Conservation (phyloP, 2,888 invertebrate genomes). For the Hirtodrosophila trivittata region DNA sequence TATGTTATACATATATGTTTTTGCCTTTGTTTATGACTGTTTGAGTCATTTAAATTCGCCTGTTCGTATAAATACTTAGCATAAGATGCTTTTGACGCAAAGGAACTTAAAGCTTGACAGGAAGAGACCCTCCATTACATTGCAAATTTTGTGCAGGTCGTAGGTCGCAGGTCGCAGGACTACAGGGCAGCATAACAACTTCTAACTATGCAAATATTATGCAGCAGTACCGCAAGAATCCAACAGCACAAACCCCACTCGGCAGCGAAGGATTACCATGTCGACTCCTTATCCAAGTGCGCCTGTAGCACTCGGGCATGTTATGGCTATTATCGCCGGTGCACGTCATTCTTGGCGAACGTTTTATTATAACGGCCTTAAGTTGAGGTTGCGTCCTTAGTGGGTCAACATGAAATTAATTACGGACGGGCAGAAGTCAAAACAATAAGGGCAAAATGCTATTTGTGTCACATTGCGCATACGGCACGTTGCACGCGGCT, state of each 20-base stretch:
- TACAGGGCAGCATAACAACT: too few relatives aligned
- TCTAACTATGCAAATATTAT: conserved; percentile 64
- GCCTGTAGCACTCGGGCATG: conserved; percentile 22
- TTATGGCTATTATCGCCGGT: conserved; percentile 72
- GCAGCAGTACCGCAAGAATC: conserved; percentile 26
- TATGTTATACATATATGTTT: too few relatives aligned
- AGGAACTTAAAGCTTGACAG: too few relatives aligned
- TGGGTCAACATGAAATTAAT: conserved; percentile 76
- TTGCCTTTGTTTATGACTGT: too few relatives aligned
- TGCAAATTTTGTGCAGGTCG: not conserved
- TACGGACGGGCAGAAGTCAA: conserved; percentile 30
- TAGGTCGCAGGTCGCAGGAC: too few relatives aligned
- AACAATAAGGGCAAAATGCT: conserved; percentile 3
- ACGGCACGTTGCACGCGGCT: conserved; percentile 35
- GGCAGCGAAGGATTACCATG: not conserved
- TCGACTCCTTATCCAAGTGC: not conserved
- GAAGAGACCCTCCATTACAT: too few relatives aligned
- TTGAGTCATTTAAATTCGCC: too few relatives aligned
- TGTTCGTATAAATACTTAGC: too few relatives aligned
- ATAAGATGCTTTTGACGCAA: too few relatives aligned
- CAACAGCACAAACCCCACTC: not conserved
- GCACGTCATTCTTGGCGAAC: conserved; percentile 59
- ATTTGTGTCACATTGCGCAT: conserved; percentile 38
- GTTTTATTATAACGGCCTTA: conserved; percentile 62
- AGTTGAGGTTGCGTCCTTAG: conserved; percentile 56